Conservation (phyloP, 1,140 invertebrate species). For the Pseudomyrmex sp. region DNA sequence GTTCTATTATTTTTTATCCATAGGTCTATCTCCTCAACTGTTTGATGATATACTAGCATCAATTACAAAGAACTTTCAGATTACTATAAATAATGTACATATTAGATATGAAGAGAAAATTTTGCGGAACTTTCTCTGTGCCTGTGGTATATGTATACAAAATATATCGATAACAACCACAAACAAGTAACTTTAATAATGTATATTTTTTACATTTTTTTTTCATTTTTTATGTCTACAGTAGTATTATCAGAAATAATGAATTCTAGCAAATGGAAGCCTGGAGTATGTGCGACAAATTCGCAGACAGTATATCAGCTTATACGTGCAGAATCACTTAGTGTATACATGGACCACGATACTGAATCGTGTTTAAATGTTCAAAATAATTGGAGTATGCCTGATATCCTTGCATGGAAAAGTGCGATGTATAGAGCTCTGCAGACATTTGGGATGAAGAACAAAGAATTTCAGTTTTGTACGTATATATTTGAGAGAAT, state of each 20-base stretch:
- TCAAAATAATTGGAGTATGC: slow-evolving; percentile 85
- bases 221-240: neutral
- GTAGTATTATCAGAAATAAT: neutral
- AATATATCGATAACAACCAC: slow-evolving; percentile 92
- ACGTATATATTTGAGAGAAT: slow-evolving; percentile 87
- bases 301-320: slow-evolving; percentile 91
- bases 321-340: slow-evolving; percentile 91
- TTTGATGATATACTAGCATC: slow-evolving; percentile 91
- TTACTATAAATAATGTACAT: slow-evolving; percentile 92
- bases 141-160: slow-evolving; percentile 92
- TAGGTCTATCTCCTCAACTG: slow-evolving; percentile 84
- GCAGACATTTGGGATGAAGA: slow-evolving; percentile 91
- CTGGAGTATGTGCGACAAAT: slow-evolving; percentile 87
- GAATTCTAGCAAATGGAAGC: slow-evolving; percentile 91
- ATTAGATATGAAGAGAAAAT: slow-evolving; percentile 93
- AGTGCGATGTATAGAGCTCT: slow-evolving; percentile 90
- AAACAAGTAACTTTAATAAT: slow-evolving; percentile 87
- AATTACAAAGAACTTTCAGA: slow-evolving; percentile 92
- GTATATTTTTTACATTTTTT: slow-evolving; percentile 3
- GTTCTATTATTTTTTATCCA: neutral
- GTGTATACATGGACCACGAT: slow-evolving; percentile 91
- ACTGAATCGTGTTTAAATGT: slow-evolving; percentile 84
- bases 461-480: slow-evolving; percentile 91
- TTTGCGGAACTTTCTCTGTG: slow-evolving; percentile 88
- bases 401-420: slow-evolving; percentile 88